These are phyloP conservation scores for Eurytoma adleriae DNA, from an alignment of 2,888 invertebrate genomes.

Conservation along the genomic window DNA sequence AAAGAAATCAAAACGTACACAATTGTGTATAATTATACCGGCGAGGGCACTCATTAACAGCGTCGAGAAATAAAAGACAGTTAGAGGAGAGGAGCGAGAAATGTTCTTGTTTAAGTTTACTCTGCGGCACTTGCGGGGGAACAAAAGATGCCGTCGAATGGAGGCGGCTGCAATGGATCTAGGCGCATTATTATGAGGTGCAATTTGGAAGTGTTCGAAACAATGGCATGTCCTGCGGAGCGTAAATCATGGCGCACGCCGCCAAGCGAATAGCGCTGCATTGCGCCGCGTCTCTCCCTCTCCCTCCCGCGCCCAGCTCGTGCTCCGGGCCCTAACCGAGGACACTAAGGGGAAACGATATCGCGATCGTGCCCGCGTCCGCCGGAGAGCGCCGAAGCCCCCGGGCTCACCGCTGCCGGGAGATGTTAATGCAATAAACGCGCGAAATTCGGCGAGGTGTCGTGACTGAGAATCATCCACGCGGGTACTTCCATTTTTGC, in stretches of 20 bases:
- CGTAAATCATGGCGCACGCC: slow-evolving; percentile 64
- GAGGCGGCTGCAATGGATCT: slow-evolving; percentile 32
- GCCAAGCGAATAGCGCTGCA: neutral
- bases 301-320: neutral
- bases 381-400: too few relatives aligned
- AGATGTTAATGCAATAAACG: too few relatives aligned
- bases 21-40: too few relatives aligned
- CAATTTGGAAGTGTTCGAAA: slow-evolving; percentile 66
- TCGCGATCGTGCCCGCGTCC: neutral
- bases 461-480: too few relatives aligned
- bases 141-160: slow-evolving; percentile 43
- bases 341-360: slow-evolving; percentile 24
- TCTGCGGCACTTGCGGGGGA: neutral
- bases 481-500: too few relatives aligned
- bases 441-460: too few relatives aligned
- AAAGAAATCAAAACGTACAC: too few relatives aligned
- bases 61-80: too few relatives aligned
- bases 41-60: too few relatives aligned
- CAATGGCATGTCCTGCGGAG: slow-evolving; percentile 64
- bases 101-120: neutral
- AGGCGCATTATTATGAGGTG: slow-evolving; percentile 60
- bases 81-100: neutral
- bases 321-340: neutral
- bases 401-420: too few relatives aligned
- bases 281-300: neutral